A percentile compares a stretch with the other conserved stretches of the same genome.
Conservation (phyloP, 1,140 invertebrate species). For the Leptopilina boulardi region DNA sequence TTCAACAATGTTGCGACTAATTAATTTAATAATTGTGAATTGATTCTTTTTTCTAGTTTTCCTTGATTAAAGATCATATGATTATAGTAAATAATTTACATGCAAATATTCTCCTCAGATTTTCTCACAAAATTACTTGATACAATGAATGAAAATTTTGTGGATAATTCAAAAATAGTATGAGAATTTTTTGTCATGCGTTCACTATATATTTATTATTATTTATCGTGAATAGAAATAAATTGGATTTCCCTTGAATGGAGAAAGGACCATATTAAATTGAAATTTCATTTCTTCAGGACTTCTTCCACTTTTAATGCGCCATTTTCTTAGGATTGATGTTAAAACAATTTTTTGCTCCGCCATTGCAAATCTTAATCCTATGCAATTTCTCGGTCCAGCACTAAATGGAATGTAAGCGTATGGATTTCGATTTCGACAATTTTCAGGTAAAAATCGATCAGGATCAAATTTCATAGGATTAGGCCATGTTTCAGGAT, state of each 20-base stretch:
- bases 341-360: conserved; percentile 76
- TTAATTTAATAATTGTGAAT: too few species aligned
- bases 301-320: conserved; percentile 71
- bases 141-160: too few species aligned
- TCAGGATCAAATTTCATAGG: conserved; percentile 81
- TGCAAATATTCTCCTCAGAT: too few species aligned
- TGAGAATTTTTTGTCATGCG: too few species aligned
- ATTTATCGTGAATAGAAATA: too few species aligned
- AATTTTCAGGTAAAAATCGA: conserved; percentile 77
- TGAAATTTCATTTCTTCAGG: conserved; percentile 58
- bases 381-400: conserved; percentile 80
- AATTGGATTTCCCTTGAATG: conserved; percentile 51
- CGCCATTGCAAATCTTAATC: conserved; percentile 77
- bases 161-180: too few species aligned
- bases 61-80: too few species aligned
- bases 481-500: conserved; percentile 77
- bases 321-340: conserved; percentile 77
- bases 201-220: too few species aligned
- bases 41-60: too few species aligned
- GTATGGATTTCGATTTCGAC: conserved; percentile 68
- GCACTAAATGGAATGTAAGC: conserved; percentile 80
- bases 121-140: too few species aligned
- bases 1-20: too few species aligned
- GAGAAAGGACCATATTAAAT: conserved; percentile 60
- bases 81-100: too few species aligned